These are phyloP conservation scores for Bombus sibiricus DNA, from an alignment of 1,140 invertebrate genomes.

Conservation along the genomic window DNA sequence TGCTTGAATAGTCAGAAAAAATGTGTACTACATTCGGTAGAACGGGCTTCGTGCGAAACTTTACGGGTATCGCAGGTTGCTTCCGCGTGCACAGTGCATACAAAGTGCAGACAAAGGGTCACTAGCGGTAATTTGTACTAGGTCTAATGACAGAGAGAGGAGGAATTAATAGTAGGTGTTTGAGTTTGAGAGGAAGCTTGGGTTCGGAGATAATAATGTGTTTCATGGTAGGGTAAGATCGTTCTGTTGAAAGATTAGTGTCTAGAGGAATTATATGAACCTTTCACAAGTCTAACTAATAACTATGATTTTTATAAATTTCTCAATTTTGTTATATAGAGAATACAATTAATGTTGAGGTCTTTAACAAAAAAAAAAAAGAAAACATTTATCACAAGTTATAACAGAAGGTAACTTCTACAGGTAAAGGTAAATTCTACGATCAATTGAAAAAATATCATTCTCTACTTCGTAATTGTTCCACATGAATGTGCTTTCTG, in stretches of 20 bases:
- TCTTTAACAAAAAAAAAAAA: no score
- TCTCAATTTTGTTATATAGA: background rate
- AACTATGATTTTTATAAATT: background rate
- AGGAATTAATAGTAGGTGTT: background rate
- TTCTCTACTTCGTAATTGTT: no score
- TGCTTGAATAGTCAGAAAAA: constrained; percentile 37
- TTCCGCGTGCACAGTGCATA: background rate
- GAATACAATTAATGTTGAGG: no score
- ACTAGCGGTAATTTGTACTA: constrained; percentile 9
- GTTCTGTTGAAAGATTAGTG: background rate
- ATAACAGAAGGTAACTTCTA: no score
- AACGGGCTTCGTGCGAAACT: constrained; percentile 18
- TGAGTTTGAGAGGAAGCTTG: background rate
- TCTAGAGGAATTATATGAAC: background rate
- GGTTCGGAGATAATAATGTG: background rate
- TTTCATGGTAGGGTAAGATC: background rate
- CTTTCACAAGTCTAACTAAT: background rate
- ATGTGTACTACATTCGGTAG: constrained; percentile 38
- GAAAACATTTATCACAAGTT: no score
- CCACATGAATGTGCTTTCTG: no score
- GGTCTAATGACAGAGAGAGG: background rate
- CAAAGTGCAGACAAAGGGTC: background rate
- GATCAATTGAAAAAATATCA: no score
- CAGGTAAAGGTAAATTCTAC: no score
- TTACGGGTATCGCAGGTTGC: constrained; percentile 5